phyloP scores from a whole-genome alignment of 2,888 invertebrate genomes.

The Liopterus haemorrhoidalis region DNA sequence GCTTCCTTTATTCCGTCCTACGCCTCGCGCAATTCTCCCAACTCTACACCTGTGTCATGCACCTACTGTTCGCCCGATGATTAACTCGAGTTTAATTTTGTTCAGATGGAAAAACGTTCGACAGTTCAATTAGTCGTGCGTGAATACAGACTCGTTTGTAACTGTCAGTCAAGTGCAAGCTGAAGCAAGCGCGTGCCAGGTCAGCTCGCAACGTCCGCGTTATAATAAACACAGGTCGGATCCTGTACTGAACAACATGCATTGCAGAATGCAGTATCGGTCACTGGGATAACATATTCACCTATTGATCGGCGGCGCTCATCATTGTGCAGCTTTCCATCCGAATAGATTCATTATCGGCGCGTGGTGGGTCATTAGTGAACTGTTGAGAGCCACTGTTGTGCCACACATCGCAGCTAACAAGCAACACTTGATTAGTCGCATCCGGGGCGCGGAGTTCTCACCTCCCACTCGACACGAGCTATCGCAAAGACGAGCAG shows the following conservation, averaged over 20 bases:
- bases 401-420: conserved; percentile 1
- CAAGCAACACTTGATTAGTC: conserved; percentile 20
- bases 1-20: neutral
- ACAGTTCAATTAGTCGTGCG: conserved; percentile 14
- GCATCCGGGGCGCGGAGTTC: conserved; percentile 9
- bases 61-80: conserved; percentile 1
- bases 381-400: conserved; percentile 11
- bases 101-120: conserved; percentile 16
- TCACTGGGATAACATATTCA: neutral
- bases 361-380: conserved; percentile 5
- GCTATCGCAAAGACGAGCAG: neutral
- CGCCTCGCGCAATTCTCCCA: neutral
- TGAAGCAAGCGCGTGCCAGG: neutral
- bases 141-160: conserved; percentile 16
- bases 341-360: conserved; percentile 9
- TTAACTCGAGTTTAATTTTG: conserved; percentile 12
- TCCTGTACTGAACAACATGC: neutral
- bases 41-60: neutral
- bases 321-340: conserved; percentile 1
- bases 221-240: neutral
- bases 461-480: neutral
- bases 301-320: neutral
- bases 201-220: neutral
- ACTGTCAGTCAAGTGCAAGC: conserved; percentile 14
- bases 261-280: neutral